phyloP scores from a whole-genome alignment of 2,113 vertebrate species.

The Elgaria multicarinata region DNA sequence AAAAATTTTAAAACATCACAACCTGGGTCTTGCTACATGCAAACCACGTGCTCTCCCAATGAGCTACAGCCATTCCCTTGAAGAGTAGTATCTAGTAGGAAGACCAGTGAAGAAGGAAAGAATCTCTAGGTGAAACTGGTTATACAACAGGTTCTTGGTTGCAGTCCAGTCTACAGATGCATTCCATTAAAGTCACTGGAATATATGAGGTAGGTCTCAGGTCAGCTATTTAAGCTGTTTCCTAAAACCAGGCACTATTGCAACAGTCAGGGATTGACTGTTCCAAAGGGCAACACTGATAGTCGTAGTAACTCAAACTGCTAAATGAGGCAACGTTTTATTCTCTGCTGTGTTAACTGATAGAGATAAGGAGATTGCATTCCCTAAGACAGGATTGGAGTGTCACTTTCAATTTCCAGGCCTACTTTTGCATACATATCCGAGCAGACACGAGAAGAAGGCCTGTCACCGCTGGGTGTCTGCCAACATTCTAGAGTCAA shows the following conservation, averaged over 20 bases:
- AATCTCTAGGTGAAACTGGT: neutral
- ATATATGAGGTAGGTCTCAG: neutral
- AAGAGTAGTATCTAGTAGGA: neutral
- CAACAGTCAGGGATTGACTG: slow-evolving; percentile 55
- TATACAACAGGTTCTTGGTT: neutral
- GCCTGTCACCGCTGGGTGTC: slow-evolving; percentile 12
- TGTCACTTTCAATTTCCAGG: slow-evolving; percentile 66
- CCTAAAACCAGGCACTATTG: neutral
- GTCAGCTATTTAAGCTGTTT: neutral
- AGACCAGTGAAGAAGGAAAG: neutral
- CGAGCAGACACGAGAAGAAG: slow-evolving; percentile 36
- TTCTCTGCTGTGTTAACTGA: slow-evolving; percentile 59
- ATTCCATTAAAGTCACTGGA: neutral
- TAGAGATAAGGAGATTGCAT: slow-evolving; percentile 61
- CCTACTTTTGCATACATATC: slow-evolving; percentile 49
- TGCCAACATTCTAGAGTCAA: neutral
- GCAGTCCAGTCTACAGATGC: neutral
- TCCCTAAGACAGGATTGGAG: slow-evolving; percentile 50
- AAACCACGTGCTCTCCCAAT: neutral
- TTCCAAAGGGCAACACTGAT: slow-evolving; percentile 53
- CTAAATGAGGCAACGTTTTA: slow-evolving; percentile 50
- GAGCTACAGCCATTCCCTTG: neutral
- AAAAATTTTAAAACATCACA: no score
- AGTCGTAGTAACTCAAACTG: slow-evolving; percentile 60
- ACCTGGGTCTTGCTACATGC: neutral